Conservation (phyloP, 2,113 vertebrate species). For the Oceanites oceanicus region DNA sequence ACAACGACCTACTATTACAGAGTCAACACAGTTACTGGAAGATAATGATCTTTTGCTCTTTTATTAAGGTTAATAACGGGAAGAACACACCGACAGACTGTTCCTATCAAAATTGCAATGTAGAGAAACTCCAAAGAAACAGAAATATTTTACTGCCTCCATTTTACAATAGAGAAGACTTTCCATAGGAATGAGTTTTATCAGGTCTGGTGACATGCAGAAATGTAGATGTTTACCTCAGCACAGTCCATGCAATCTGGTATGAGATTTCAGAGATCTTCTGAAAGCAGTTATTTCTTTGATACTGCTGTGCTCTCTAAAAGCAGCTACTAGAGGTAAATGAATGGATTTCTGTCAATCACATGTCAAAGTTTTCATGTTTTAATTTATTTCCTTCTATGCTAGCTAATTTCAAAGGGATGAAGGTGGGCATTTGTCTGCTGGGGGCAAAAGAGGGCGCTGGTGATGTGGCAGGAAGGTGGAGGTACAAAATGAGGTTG, state of each 20-base stretch:
- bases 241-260: accelerated
- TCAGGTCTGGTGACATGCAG: neutral
- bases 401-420: neutral
- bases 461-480: neutral
- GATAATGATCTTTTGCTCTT: neutral
- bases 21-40: neutral
- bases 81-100: neutral
- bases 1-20: neutral
- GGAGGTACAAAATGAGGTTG: neutral
- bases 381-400: neutral
- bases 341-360: neutral
- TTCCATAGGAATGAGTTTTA: neutral
- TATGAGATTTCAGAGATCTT: neutral
- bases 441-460: neutral
- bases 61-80: neutral
- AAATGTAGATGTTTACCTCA: neutral
- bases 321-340: neutral
- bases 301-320: neutral
- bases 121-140: neutral
- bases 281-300: neutral
- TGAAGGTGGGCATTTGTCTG: neutral
- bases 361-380: neutral
- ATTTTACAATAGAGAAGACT: neutral
- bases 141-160: neutral
- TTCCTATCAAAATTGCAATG: neutral